Base-by-base conservation (phyloP, 2,888 invertebrate genomes). In the Cryptus viduatorius region DNA sequence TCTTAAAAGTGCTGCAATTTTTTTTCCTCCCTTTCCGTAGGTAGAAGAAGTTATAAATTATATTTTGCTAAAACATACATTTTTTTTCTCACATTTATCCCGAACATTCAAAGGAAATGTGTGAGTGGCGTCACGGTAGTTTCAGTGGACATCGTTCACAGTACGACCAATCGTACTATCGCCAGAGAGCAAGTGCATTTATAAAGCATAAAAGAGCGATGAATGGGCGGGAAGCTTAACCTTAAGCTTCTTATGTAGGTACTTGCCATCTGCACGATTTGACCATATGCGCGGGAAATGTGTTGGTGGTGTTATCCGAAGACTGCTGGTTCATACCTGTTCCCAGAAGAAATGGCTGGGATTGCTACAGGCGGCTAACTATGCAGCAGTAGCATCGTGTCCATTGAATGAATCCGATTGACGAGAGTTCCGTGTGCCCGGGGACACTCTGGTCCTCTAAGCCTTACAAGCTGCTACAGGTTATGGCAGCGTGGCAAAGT, bases 181-280 rank as follows among this genome's bases (percentile, higher is more conserved):
- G 24, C 44, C 37, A 16, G 42, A 8, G 72, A 68, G 79, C 48
- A 65, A 42, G 53, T 37, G 24, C 37, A 73, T 75, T 16, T 16
- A 4, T 24, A 48, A 46, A 67, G 19, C 42, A 64, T 16, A 8
- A 61, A 80, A 80, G 56, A 48, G 65, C 71, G 37, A 83, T 69
- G 67, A 68, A 80, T 65, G 61, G 69, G 31, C 1, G 24, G 16
- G 77, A 31, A 29, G 80, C 68, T 77, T 48, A 59, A 67, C 82
- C 71, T 79, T 85, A 85, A 87, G 83, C 83, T 80, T 85, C 85
- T 78, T 82, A 82, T 48, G 59, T 19, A 42, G 67, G 19, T 68
- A 61, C 16, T 31, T 24, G 50, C 5, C 50, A 50, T 16, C 10
- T 8, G 44, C 31, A 16, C 53, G 14, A 37, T 24, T 71, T 16